Percentiles rank a stretch among this genome's conserved stretches.
phyloP scores from a whole-genome alignment of 1,140 invertebrate species.

The Dendroctonus valens region DNA sequence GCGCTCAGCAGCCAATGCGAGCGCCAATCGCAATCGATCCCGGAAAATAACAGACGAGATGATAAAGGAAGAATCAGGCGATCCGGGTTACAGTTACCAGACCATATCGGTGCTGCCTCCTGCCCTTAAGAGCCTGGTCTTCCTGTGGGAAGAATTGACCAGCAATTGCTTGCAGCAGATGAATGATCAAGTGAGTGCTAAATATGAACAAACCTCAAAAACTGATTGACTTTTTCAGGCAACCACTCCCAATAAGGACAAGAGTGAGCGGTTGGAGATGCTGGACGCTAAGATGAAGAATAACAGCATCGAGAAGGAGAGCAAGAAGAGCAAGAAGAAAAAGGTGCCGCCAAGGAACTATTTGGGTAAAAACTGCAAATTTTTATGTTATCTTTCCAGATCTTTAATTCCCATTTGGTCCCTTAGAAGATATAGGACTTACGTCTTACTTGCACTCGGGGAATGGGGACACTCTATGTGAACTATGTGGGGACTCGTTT shows the following conservation, averaged over 20 bases:
- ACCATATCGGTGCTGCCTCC: constrained; percentile 77
- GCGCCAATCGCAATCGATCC: constrained; percentile 61
- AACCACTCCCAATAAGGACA: constrained; percentile 53
- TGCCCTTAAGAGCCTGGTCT: constrained; percentile 77
- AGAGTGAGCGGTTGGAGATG: constrained; percentile 51
- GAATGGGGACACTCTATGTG: constrained; percentile 69
- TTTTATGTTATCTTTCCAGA: background rate
- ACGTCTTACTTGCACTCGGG: constrained; percentile 40
- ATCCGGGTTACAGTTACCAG: constrained; percentile 49
- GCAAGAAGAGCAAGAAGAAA: constrained; percentile 57
- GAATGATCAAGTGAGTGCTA: constrained; percentile 55
- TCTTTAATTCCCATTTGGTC: constrained; percentile 8
- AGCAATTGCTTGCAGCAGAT: constrained; percentile 66
- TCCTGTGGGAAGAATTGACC: constrained; percentile 88
- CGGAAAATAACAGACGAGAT: constrained; percentile 55
- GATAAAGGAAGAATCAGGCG: constrained; percentile 59
- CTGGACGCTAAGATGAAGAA: constrained; percentile 51
- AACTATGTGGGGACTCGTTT: constrained; percentile 79
- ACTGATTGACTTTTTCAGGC: background rate
- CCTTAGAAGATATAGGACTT: constrained; percentile 42
- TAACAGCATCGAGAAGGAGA: constrained; percentile 54
- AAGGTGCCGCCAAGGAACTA: constrained; percentile 54
- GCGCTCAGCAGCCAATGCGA: constrained; percentile 71
- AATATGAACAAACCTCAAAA: background rate
- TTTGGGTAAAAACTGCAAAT: constrained; percentile 41